A percentile compares a stretch with the other conserved stretches of the same genome.
These are phyloP conservation scores for Myrmecobius fasciatus DNA, from an alignment of 2,113 vertebrate genomes.

Conservation along the genomic window DNA sequence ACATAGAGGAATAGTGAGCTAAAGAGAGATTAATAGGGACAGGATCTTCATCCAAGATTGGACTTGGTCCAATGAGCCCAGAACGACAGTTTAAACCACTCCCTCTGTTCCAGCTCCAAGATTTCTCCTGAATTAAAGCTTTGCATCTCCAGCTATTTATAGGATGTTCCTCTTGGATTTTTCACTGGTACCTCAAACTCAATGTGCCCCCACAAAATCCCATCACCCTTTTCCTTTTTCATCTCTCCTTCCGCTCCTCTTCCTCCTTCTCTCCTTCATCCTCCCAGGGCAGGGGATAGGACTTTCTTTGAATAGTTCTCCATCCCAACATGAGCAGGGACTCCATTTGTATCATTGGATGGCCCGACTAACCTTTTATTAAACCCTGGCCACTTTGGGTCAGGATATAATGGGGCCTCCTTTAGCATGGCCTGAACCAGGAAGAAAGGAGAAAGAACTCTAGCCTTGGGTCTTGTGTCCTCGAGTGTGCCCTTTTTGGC, in stretches of 20 bases:
- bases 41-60: too few species aligned
- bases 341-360: too few species aligned
- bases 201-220: neutral
- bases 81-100: neutral
- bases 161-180: neutral
- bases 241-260: too few species aligned
- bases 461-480: neutral
- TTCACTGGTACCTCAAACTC: neutral
- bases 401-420: too few species aligned
- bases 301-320: neutral
- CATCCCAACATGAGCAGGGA: neutral
- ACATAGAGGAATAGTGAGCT: neutral
- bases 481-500: neutral
- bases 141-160: neutral
- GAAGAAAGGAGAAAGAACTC: neutral
- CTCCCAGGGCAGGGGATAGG: neutral
- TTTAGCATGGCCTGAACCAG: too few species aligned
- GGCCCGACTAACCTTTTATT: too few species aligned
- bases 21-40: too few species aligned
- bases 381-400: too few species aligned
- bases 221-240: neutral
- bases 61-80: neutral
- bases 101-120: too few species aligned
- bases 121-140: neutral
- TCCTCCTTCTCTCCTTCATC: neutral